Evolutionary conservation across 2,113 vertebrate genomes (phyloP).

Genomic region (Chaenocephalus aceratus): DNA sequence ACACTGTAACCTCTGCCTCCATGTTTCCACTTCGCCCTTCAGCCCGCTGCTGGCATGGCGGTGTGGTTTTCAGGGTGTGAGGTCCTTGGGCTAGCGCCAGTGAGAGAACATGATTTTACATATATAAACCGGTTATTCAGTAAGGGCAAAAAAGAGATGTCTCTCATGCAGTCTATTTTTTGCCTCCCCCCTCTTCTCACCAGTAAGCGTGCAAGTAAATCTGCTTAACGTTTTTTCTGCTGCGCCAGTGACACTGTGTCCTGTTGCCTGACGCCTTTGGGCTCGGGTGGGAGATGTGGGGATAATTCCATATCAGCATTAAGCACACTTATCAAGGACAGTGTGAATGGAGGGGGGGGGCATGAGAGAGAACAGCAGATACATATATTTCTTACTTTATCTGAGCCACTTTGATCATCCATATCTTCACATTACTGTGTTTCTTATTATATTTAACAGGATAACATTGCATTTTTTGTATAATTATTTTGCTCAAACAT

Average conservation of each 20-base stretch:
- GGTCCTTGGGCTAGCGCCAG: slow-evolving; percentile 58
- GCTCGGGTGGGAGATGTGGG: slow-evolving; percentile 64
- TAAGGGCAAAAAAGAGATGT: slow-evolving; percentile 67
- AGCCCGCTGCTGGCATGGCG: slow-evolving; percentile 33
- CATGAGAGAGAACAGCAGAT: slow-evolving; percentile 42
- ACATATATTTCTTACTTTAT: slow-evolving; percentile 38
- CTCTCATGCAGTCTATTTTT: slow-evolving; percentile 47
- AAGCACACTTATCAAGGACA: slow-evolving; percentile 75
- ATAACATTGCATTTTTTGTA: not conserved
- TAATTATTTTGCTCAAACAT: not conserved
- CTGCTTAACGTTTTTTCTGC: slow-evolving; percentile 78
- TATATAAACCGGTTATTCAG: slow-evolving; percentile 81
- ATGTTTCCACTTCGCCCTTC: slow-evolving; percentile 55
- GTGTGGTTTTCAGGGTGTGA: slow-evolving; percentile 37
- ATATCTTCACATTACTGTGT: slow-evolving; percentile 19
- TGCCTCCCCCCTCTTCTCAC: slow-evolving; percentile 19
- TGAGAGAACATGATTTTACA: slow-evolving; percentile 76
- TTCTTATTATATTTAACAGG: not conserved
- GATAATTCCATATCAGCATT: slow-evolving; percentile 80
- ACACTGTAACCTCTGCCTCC: slow-evolving; percentile 20
- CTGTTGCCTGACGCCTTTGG: slow-evolving; percentile 78
- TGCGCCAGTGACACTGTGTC: slow-evolving; percentile 78
- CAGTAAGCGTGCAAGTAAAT: slow-evolving; percentile 78
- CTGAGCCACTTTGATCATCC: slow-evolving; percentile 30
- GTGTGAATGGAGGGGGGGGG: not conserved